Evolutionary conservation across 2,113 vertebrate genomes (phyloP).

Genomic region (Caranx ignobilis): DNA sequence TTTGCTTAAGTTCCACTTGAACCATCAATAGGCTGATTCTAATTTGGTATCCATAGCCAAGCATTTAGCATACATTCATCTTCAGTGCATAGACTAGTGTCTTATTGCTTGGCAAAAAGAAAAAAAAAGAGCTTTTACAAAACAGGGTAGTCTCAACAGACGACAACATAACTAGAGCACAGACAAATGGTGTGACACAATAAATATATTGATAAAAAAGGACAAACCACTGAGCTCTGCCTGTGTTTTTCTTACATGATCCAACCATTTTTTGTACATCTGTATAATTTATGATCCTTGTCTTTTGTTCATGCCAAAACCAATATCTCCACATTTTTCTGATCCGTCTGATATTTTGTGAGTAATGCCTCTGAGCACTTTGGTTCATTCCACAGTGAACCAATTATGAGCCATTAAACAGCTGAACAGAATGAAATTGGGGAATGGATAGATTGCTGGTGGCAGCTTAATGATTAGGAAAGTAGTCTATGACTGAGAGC

Average conservation of each 20-base stretch:
- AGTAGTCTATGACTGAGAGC: constrained; percentile 27
- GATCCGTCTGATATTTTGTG: constrained; percentile 62
- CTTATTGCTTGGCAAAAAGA: too few species aligned
- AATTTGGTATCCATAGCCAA: background rate
- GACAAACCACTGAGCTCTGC: constrained; percentile 9
- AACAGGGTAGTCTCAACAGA: constrained; percentile 19
- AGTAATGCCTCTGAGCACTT: constrained; percentile 69
- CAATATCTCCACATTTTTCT: constrained; percentile 58
- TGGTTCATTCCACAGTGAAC: constrained; percentile 61
- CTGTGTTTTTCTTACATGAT: constrained; percentile 30
- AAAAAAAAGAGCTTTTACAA: constrained; percentile 6
- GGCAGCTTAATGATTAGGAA: constrained; percentile 58
- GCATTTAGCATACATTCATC: background rate
- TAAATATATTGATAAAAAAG: constrained; percentile 37
- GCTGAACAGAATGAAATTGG: constrained; percentile 52
- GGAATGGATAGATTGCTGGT: constrained; percentile 37
- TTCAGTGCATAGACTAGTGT: background rate
- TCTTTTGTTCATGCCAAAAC: constrained; percentile 68
- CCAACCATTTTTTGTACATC: constrained; percentile 40
- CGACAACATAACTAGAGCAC: constrained; percentile 13
- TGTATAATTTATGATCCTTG: constrained; percentile 71
- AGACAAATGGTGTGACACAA: constrained; percentile 28
- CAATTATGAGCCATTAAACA: constrained; percentile 75
- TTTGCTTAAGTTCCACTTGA: constrained; percentile 7
- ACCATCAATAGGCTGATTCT: background rate